phyloP scores from a whole-genome alignment of 2,888 invertebrate genomes.

The Choreutis nemorana region DNA sequence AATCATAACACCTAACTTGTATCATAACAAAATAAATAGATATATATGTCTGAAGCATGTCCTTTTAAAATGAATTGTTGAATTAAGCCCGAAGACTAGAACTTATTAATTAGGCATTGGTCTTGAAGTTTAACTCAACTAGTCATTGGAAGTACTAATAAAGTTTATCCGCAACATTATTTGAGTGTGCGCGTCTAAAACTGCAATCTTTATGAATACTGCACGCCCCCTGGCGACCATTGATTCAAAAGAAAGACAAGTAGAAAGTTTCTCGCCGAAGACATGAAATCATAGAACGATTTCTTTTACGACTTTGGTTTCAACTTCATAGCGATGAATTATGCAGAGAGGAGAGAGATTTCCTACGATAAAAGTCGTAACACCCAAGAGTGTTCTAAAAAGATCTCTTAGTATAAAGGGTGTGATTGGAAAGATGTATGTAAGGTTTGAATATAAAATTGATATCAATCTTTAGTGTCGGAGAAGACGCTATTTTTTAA shows the following conservation, averaged over 20 bases:
- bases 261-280: conserved; percentile 55
- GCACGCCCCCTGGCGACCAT: conserved; percentile 29
- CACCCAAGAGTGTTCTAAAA: conserved; percentile 57
- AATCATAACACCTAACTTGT: too few species aligned
- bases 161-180: neutral
- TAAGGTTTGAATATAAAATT: conserved; percentile 12
- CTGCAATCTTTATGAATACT: conserved; percentile 1
- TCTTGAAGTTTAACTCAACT: too few species aligned
- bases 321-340: conserved; percentile 65
- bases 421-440: conserved; percentile 29
- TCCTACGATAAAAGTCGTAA: conserved; percentile 62
- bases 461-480: too few species aligned
- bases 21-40: too few species aligned
- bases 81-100: too few species aligned
- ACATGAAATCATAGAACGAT: conserved; percentile 65
- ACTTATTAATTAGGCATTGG: too few species aligned
- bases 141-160: neutral
- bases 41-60: too few species aligned
- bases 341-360: conserved; percentile 64
- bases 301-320: conserved; percentile 66
- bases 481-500: too few species aligned
- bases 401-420: conserved; percentile 47
- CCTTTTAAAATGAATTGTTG: too few species aligned
- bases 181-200: neutral
- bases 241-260: conserved; percentile 52